Evolutionary conservation across 2,888 invertebrate genomes (phyloP).

Genomic region (Tachina fera): DNA sequence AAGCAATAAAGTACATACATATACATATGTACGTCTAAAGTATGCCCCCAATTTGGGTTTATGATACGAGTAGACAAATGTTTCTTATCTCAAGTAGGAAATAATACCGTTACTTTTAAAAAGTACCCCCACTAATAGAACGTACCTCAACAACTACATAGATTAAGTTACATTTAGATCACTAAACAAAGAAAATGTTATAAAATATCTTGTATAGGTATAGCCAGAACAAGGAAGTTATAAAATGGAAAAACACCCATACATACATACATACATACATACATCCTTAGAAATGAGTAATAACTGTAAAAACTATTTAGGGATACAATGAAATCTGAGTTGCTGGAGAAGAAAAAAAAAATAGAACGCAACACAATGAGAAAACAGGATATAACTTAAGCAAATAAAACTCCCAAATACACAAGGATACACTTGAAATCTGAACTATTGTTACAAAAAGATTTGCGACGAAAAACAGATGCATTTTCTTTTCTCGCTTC

Average conservation of each 20-base stretch:
- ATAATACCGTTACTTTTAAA: conserved; percentile 9
- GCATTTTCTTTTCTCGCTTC: conserved; percentile 11
- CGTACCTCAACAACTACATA: conserved; percentile 1
- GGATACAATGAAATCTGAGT: conserved; percentile 59
- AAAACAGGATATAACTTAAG: conserved; percentile 50
- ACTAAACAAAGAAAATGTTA: conserved; percentile 40
- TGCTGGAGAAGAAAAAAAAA: conserved; percentile 16
- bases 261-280: too few species aligned
- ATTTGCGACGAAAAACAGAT: conserved; percentile 56
- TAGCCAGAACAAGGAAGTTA: conserved; percentile 47
- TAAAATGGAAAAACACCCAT: conserved; percentile 7
- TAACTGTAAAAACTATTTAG: conserved; percentile 60
- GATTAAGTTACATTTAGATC: conserved; percentile 50
- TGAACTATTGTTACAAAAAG: conserved; percentile 9
- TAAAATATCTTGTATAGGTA: conserved; percentile 13
- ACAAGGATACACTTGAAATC: conserved; percentile 21
- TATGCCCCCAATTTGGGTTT: conserved; percentile 41
- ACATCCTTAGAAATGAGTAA: neutral
- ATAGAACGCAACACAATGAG: conserved; percentile 28
- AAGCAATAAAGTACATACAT: conserved; percentile 1
- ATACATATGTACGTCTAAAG: neutral
- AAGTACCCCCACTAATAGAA: conserved; percentile 40
- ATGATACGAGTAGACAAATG: conserved; percentile 8
- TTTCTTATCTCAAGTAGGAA: conserved; percentile 34
- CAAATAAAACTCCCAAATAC: conserved; percentile 9